A percentile compares a stretch with the other conserved stretches of the same genome.
Conservation (phyloP, 2,113 vertebrate genomes). For the Stegastes partitus region DNA sequence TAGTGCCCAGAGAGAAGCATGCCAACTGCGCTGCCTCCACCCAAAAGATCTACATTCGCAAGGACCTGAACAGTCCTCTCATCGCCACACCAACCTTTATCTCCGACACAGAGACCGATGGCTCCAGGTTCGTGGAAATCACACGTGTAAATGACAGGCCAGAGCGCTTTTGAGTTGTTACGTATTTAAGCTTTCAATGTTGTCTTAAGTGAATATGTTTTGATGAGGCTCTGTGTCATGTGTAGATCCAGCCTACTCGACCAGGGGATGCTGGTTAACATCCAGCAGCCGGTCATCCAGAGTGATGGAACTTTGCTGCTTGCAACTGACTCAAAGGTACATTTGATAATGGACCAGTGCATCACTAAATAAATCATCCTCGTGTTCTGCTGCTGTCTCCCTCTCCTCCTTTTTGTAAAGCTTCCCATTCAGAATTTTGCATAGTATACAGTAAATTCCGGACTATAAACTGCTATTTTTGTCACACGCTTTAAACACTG, state of each 20-base stretch:
- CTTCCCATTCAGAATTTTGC: background rate
- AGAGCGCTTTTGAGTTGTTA: background rate
- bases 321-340: constrained; percentile 93
- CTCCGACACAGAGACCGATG: constrained; percentile 90
- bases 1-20: constrained; percentile 93
- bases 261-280: constrained; percentile 98
- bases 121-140: constrained; percentile 86
- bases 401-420: background rate
- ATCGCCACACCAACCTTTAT: constrained; percentile 98
- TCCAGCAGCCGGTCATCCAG: constrained; percentile 96
- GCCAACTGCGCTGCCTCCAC: constrained; percentile 98
- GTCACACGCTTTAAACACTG: too few relatives aligned
- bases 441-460: too few relatives aligned
- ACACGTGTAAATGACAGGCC: background rate
- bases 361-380: background rate
- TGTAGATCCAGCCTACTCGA: constrained; percentile 93
- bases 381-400: background rate
- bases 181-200: background rate
- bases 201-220: constrained; percentile 10
- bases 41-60: constrained; percentile 98
- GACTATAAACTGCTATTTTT: too few relatives aligned
- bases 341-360: background rate
- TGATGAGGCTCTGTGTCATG: constrained; percentile 48
- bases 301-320: constrained; percentile 94
- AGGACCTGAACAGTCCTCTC: constrained; percentile 94